Conservation (phyloP, 2,888 invertebrate genomes). For the Rapana venosa region DNA sequence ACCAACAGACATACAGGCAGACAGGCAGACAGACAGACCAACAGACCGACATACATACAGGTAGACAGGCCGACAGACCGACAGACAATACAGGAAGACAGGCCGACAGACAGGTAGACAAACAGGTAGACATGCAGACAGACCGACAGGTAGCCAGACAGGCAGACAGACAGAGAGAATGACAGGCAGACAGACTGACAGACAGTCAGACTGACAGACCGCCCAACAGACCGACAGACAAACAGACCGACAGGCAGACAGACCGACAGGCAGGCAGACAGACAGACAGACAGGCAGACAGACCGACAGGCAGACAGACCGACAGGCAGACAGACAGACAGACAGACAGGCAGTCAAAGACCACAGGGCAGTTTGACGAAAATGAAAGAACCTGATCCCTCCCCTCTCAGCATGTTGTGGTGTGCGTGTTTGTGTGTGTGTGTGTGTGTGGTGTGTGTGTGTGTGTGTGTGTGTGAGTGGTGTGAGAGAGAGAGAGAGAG, state of each 20-base stretch:
- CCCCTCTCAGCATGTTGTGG: too few species aligned
- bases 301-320: neutral
- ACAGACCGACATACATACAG: too few species aligned
- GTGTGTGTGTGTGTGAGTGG: too few species aligned
- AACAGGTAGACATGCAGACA: neutral
- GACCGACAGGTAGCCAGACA: neutral
- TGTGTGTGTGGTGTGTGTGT: too few species aligned
- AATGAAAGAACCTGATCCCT: too few species aligned
- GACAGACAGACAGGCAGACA: neutral
- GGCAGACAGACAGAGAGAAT: neutral
- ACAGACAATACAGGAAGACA: too few species aligned
- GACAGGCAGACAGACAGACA: neutral
- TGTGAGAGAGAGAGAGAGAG: too few species aligned
- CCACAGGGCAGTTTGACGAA: too few species aligned
- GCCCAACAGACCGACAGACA: neutral
- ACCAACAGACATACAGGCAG: too few species aligned
- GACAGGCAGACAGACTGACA: neutral
- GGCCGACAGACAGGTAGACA: neutral
- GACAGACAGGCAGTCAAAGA: neutral
- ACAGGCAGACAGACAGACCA: too few species aligned
- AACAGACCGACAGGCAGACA: neutral
- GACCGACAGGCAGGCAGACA: neutral
- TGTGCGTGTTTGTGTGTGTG: too few species aligned
- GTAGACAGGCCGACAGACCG: too few species aligned
- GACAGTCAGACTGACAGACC: neutral